Percentiles rank a stretch among this genome's conserved stretches.
phyloP scores from a whole-genome alignment of 1,140 invertebrate species.

The Tenebrio molitor region DNA sequence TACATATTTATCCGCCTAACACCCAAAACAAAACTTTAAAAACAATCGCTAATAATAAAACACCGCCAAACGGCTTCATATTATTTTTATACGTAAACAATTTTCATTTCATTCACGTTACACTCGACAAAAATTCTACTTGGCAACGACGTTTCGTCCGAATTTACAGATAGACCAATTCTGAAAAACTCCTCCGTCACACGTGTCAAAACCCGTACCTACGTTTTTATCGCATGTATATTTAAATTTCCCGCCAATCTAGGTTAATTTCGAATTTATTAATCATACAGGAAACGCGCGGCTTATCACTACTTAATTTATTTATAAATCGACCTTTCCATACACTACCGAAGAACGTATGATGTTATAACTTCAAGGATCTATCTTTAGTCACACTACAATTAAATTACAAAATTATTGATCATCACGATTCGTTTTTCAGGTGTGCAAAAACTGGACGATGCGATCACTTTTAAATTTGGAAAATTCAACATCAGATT shows the following conservation, averaged over 20 bases:
- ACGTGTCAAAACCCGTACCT: neutral
- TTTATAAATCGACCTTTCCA: slow-evolving; percentile 43
- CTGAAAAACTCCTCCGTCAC: neutral
- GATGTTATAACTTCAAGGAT: slow-evolving; percentile 33
- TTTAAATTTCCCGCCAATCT: slow-evolving; percentile 7
- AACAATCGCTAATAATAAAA: neutral
- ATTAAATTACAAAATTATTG: slow-evolving; percentile 33
- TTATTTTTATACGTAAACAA: neutral
- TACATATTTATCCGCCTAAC: neutral
- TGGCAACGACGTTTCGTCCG: too few relatives aligned
- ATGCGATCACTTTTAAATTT: slow-evolving; percentile 21
- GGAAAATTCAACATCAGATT: too few relatives aligned
- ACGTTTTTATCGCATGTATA: slow-evolving; percentile 1
- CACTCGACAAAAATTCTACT: neutral
- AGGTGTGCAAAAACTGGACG: neutral
- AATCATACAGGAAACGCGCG: slow-evolving; percentile 34
- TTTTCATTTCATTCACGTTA: slow-evolving; percentile 1
- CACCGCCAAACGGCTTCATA: neutral
- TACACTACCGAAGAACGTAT: slow-evolving; percentile 34
- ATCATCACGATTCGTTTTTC: slow-evolving; percentile 5
- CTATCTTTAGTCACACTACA: slow-evolving; percentile 33
- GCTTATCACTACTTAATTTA: slow-evolving; percentile 37
- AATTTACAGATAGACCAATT: too few relatives aligned
- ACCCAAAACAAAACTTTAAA: slow-evolving; percentile 1
- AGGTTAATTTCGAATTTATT: slow-evolving; percentile 14